phyloP scores from a whole-genome alignment of 2,888 invertebrate species.

The Zaprionus obscuricornis region DNA sequence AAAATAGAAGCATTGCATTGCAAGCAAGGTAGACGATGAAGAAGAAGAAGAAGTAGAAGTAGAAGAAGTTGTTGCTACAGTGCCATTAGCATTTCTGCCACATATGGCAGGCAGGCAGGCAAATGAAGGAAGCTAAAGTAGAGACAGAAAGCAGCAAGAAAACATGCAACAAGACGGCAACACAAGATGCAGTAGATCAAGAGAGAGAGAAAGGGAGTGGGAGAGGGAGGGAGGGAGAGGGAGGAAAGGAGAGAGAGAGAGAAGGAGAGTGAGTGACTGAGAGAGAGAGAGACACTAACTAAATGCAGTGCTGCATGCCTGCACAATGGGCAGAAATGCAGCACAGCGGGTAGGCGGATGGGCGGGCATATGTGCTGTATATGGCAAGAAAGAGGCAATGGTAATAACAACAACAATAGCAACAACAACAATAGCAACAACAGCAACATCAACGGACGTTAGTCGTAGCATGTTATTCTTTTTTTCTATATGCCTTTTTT shows the following conservation, averaged over 20 bases:
- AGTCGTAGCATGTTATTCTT: too few relatives aligned
- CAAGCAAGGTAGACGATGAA: background rate
- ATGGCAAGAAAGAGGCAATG: too few relatives aligned
- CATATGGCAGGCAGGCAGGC: conserved; percentile 70
- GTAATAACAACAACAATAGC: too few relatives aligned
- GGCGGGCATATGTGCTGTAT: too few relatives aligned
- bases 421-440: too few relatives aligned
- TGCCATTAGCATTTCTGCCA: conserved; percentile 70
- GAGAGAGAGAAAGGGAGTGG: too few relatives aligned
- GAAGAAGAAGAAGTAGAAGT: conserved; percentile 38
- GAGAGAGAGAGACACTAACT: conserved; percentile 3
- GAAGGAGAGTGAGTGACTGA: conserved; percentile 13
- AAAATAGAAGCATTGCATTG: conserved; percentile 44
- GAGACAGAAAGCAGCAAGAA: too few relatives aligned
- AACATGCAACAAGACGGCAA: too few relatives aligned
- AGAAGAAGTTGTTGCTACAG: conserved; percentile 43
- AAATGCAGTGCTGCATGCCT: too few relatives aligned
- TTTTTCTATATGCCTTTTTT: conserved; percentile 59
- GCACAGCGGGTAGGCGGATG: conserved; percentile 8
- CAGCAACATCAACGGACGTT: conserved; percentile 40
- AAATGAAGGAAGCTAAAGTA: conserved; percentile 63
- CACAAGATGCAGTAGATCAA: too few relatives aligned
- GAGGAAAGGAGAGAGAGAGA: conserved; percentile 1
- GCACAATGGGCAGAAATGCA: conserved; percentile 27
- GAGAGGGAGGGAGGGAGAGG: too few relatives aligned